phyloP scores from a whole-genome alignment of 1,140 invertebrate genomes.

The Bombus vancouverensis region DNA sequence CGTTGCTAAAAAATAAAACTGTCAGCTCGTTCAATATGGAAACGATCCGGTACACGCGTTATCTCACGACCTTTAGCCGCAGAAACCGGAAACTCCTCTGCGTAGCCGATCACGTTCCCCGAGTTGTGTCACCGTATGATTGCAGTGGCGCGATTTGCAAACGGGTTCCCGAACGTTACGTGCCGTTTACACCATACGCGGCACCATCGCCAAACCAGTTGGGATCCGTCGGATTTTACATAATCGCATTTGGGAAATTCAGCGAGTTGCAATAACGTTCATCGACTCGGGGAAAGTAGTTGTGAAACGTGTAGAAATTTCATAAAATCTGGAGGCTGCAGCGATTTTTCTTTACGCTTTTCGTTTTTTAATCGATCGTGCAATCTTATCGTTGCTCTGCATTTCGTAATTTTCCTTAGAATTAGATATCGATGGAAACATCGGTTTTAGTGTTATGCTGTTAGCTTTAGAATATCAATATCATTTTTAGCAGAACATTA shows the following conservation, averaged over 20 bases:
- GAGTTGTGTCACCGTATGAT: not conserved
- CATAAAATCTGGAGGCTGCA: not conserved
- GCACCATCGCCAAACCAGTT: constrained; percentile 16
- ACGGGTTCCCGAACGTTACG: constrained; percentile 34
- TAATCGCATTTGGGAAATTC: constrained; percentile 49
- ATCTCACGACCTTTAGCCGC: too few species aligned
- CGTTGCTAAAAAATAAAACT: not conserved
- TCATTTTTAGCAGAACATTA: not conserved
- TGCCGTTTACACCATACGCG: constrained; percentile 7
- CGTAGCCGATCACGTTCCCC: not conserved
- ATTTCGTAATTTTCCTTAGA: not conserved
- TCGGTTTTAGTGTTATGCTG: not conserved
- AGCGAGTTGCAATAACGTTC: not conserved
- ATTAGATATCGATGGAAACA: not conserved
- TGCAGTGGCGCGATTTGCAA: constrained; percentile 4
- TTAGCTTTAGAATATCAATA: not conserved
- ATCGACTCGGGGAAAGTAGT: constrained; percentile 31
- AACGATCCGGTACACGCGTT: not conserved
- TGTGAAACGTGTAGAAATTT: not conserved
- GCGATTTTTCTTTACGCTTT: not conserved
- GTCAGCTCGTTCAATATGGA: too few species aligned
- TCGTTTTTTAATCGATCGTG: not conserved
- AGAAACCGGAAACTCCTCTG: not conserved
- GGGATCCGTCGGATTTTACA: constrained; percentile 33
- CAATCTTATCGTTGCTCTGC: not conserved